Conservation (phyloP, 2,888 invertebrate genomes). For the Synanthedon vespiformis region DNA sequence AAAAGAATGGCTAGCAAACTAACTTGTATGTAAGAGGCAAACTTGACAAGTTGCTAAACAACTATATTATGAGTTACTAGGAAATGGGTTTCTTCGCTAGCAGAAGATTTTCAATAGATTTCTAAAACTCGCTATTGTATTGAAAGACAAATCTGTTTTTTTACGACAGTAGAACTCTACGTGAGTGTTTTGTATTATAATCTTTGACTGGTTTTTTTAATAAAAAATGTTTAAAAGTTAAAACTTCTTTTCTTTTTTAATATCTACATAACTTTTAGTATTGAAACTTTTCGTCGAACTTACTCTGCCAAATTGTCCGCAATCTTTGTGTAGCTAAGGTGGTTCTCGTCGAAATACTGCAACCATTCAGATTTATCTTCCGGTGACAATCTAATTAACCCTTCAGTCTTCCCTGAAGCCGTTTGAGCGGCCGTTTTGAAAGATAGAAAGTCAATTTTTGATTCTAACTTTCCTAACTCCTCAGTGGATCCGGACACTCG, state of each 20-base stretch:
- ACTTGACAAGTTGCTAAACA: no score
- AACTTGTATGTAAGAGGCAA: no score
- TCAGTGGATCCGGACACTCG: slow-evolving; percentile 34
- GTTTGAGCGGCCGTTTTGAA: slow-evolving; percentile 31
- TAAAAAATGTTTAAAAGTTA: no score
- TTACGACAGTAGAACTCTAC: no score
- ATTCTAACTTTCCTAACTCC: slow-evolving; percentile 32
- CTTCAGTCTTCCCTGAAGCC: slow-evolving; percentile 33
- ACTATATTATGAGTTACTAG: no score
- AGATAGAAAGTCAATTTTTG: slow-evolving; percentile 35
- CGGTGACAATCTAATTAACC: slow-evolving; percentile 40
- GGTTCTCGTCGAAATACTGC: slow-evolving; percentile 30
- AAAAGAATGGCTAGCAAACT: no score
- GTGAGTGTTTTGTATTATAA: neutral
- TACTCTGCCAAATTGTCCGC: slow-evolving; percentile 50
- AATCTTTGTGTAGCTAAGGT: slow-evolving; percentile 33
- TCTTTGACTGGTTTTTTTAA: neutral
- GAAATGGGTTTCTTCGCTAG: no score
- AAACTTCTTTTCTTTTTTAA: no score
- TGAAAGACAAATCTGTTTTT: no score
- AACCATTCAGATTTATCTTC: slow-evolving; percentile 43
- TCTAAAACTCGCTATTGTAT: no score
- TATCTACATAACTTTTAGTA: neutral
- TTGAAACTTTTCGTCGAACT: slow-evolving; percentile 11
- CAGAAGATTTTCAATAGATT: no score